Evolutionary conservation across 2,888 invertebrate species (phyloP).

Genomic region (Diaprepes abbreviatus): DNA sequence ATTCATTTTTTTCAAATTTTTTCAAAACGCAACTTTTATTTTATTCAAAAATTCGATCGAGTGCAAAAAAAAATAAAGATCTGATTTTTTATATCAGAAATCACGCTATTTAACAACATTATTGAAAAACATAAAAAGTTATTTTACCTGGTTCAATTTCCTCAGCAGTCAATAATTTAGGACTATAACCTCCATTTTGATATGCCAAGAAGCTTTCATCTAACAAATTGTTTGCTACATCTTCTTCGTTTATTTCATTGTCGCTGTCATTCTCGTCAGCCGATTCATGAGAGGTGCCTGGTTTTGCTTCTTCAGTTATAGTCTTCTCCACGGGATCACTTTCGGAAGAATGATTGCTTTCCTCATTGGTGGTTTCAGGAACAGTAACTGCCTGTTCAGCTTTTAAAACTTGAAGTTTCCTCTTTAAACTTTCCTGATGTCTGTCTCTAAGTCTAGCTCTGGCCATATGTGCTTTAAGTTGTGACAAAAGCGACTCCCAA

Average conservation of each 20-base stretch:
- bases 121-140: background rate
- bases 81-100: too few relatives aligned
- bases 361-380: constrained; percentile 41
- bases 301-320: constrained; percentile 44
- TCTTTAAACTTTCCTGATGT: constrained; percentile 90
- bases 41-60: too few relatives aligned
- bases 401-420: constrained; percentile 91
- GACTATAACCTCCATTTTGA: constrained; percentile 87
- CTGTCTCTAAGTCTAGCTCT: constrained; percentile 91
- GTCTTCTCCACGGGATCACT: constrained; percentile 34
- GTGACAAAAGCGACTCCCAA: constrained; percentile 97
- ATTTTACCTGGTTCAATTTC: constrained; percentile 75
- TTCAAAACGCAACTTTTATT: too few relatives aligned
- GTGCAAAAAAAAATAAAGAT: too few relatives aligned
- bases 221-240: constrained; percentile 70
- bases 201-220: constrained; percentile 78
- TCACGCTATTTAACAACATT: too few relatives aligned
- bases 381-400: constrained; percentile 81
- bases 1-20: too few relatives aligned
- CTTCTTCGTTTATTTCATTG: constrained; percentile 58
- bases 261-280: constrained; percentile 45
- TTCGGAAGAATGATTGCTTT: constrained; percentile 40
- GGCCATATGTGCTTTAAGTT: constrained; percentile 95
- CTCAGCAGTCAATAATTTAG: constrained; percentile 74
- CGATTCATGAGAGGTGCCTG: constrained; percentile 50